A percentile compares a stretch with the other conserved stretches of the same genome.
These are phyloP conservation scores for Pinna nobilis DNA, from an alignment of 1,140 invertebrate species.

Conservation along the genomic window DNA sequence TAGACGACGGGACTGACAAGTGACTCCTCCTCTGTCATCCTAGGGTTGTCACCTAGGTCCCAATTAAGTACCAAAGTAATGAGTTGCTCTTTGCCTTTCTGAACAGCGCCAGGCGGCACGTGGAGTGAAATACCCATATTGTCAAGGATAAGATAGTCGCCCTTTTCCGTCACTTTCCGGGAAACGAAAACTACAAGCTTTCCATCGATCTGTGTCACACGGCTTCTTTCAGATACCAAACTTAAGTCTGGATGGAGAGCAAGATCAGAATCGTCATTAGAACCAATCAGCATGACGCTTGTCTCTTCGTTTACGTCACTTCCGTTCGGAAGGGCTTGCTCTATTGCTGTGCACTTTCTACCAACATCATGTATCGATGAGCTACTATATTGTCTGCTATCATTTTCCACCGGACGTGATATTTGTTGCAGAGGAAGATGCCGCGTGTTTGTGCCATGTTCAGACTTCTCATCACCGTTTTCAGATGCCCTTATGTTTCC, in stretches of 20 bases:
- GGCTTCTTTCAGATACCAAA: constrained; percentile 36
- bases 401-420: too few species aligned
- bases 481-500: too few species aligned
- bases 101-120: constrained; percentile 52
- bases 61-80: constrained; percentile 56
- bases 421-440: too few species aligned
- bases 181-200: constrained; percentile 54
- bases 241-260: constrained; percentile 1
- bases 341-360: too few species aligned
- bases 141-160: constrained; percentile 51
- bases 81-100: constrained; percentile 33
- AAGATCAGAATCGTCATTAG: too few species aligned
- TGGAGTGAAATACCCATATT: constrained; percentile 60
- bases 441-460: too few species aligned
- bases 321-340: too few species aligned
- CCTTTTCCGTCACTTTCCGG: constrained; percentile 40
- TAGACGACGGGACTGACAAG: constrained; percentile 62
- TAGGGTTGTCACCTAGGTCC: constrained; percentile 60
- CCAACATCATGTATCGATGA: too few species aligned
- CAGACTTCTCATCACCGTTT: too few species aligned
- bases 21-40: constrained; percentile 47
- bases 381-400: too few species aligned
- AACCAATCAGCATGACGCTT: too few species aligned
- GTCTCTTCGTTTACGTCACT: too few species aligned
- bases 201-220: constrained; percentile 36